These are phyloP conservation scores for Macheiramphus alcinus DNA, from an alignment of 2,113 vertebrate genomes.

Conservation along the genomic window DNA sequence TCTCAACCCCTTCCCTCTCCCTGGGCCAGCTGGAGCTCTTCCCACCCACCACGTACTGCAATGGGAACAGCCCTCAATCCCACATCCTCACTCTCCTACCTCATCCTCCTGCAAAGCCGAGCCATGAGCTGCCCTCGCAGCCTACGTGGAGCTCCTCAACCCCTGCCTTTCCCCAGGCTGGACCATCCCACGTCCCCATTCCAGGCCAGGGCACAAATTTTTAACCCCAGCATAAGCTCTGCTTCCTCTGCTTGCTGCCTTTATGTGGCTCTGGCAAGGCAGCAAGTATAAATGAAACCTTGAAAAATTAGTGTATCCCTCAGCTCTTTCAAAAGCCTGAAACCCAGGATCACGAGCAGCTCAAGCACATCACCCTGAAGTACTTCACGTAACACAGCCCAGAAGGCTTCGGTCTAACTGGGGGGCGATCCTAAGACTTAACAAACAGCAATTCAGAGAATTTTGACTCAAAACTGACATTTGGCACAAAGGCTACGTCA, in stretches of 20 bases:
- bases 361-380: neutral
- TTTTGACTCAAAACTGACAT: rapidly evolving
- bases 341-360: neutral
- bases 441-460: rapidly evolving
- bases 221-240: rapidly evolving
- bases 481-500: rapidly evolving
- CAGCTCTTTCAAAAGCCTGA: neutral
- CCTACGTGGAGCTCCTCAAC: rapidly evolving
- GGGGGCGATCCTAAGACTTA: too few species aligned
- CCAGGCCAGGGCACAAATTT: neutral
- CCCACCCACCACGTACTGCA: rapidly evolving
- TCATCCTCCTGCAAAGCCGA: neutral
- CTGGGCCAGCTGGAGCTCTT: neutral
- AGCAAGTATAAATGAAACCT: rapidly evolving
- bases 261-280: rapidly evolving
- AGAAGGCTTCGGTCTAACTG: rapidly evolving
- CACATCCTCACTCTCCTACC: neutral
- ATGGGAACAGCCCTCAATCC: neutral
- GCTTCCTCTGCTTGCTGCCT: neutral
- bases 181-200: rapidly evolving
- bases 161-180: neutral
- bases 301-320: rapidly evolving
- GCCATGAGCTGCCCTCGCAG: rapidly evolving
- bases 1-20: neutral
- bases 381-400: rapidly evolving